phyloP scores from a whole-genome alignment of 2,113 vertebrate genomes.

The Plotosus lineatus region DNA sequence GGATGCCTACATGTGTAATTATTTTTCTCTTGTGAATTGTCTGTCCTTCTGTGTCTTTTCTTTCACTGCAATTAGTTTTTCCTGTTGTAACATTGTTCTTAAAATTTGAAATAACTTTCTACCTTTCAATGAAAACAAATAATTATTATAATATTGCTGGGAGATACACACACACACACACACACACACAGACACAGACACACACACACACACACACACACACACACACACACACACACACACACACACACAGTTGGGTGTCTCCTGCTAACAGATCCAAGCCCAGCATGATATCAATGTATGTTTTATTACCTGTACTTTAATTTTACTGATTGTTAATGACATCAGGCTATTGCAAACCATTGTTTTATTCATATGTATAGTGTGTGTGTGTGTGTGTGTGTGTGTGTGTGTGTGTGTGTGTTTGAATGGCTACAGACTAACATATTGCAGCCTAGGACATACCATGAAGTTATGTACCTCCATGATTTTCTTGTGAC shows the following conservation, averaged over 20 bases:
- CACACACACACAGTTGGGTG: constrained; percentile 82
- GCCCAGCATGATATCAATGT: constrained; percentile 81
- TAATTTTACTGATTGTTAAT: not conserved
- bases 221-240: too few species aligned
- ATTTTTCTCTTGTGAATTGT: not conserved
- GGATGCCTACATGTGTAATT: not conserved
- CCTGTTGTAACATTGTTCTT: not conserved
- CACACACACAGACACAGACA: too few species aligned
- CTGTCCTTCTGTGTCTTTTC: not conserved
- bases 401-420: too few species aligned
- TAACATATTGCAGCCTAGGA: not conserved
- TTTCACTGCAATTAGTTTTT: not conserved
- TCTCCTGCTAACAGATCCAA: constrained; percentile 83
- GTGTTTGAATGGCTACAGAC: not conserved
- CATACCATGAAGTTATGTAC: constrained; percentile 80
- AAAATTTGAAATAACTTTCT: not conserved
- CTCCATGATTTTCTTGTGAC: not conserved
- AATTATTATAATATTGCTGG: too few species aligned
- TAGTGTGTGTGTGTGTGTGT: too few species aligned
- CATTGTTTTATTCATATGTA: not conserved
- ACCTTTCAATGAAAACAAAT: not conserved
- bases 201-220: too few species aligned
- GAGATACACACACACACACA: too few species aligned
- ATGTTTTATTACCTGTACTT: not conserved
- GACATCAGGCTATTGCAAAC: not conserved